Base-by-base conservation (phyloP, 2,797 vertebrate genomes). In the Vespertilio murinus region DNA sequence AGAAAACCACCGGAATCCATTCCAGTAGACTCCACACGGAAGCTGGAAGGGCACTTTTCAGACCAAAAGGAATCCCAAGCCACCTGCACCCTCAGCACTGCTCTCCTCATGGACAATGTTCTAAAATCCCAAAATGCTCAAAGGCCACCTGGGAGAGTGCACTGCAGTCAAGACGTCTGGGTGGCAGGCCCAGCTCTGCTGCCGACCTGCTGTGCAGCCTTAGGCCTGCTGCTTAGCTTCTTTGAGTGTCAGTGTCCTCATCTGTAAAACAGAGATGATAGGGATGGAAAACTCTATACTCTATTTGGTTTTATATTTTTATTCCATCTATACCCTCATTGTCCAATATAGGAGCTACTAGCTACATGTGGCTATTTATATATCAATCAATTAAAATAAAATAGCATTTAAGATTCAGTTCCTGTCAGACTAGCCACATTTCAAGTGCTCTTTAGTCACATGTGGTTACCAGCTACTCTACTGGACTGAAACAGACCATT, bases 371-470 rank as follows among this genome's bases (percentile, higher is more conserved):
- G 22, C 2, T 67, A 90, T 38, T 92, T 67, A 71, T 67, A 83
- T 42, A 54, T 38, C 40, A 93, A 71, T 47, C 33, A 28, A 35
- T 86, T 88, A 85, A 92, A 90, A 69, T 85, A 85, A 94, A 90
- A 69, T 85, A 93, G 71, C 67, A 93, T 78, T 81, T 64, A 52
- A 82, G 78, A 89, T 91, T 74, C 35, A 86, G 42, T 88, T 84
- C 86, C 17, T 17, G 23, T 94, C 59, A 90, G 23, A 80, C 6
- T 89, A 77, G 75, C 16, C 49, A 64, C 52, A 69, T 87, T 85
- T 64, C 70, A 92, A 88, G 47, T 28, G 70, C 80, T 96, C 61
- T 77, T 42, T 14, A 69, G 67, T 22, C 33, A 93, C 40, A n/a
- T n/a, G 8, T 71, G 42, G 42, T 40, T 79, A 89, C 75, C 67